Evolutionary conservation across 2,888 invertebrate genomes (phyloP), one percentile per base, ranked within the genome.

Genomic region (Tenthredo notha): DNA sequence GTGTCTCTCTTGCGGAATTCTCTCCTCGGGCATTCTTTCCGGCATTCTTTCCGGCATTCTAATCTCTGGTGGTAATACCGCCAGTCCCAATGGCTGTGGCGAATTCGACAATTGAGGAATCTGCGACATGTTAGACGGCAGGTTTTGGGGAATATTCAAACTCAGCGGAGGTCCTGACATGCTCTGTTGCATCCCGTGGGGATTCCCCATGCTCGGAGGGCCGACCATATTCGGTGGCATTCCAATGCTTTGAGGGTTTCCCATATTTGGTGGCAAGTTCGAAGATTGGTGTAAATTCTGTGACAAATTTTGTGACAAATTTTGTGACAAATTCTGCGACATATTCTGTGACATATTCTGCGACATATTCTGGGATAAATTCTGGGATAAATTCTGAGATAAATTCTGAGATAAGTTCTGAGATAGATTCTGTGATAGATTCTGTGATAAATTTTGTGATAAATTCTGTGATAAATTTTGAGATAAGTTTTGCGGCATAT

Each of bases 391-490:
- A 72, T 18, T 40, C 1, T 72, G 72, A 6, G 37, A 33, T 33
- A 72, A n/a, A 72, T 85, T 90, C 43, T 92, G 72, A 1, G 37
- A 33, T 18, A 72, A 10, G 40, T 85, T 90, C 50, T 92, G 74
- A 0, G 40, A 37, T 33, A 74, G 12, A 43, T 85, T 90, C 50
- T 92, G 74, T 3, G 37, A 33, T 18, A 74, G 4, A 74, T 85
- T 90, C 54, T 92, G 92, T 18, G 92, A 90, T n/a, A 93, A 87
- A 84, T 93, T 93, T 80, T 93, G 92, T 15, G 92, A 90, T n/a
- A 93, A 87, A 84, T 93, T 93, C 83, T 93, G 92, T 18, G 92
- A 90, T n/a, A 93, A 87, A 84, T 93, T 93, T 82, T 93, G 92
- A 18, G 92, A 90, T n/a, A 93, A 87, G 84, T 93, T 93, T 84